Evolutionary conservation across 1,140 invertebrate genomes (phyloP), one percentile per base, ranked within the genome.

Genomic region (Drosophila suzukii): DNA sequence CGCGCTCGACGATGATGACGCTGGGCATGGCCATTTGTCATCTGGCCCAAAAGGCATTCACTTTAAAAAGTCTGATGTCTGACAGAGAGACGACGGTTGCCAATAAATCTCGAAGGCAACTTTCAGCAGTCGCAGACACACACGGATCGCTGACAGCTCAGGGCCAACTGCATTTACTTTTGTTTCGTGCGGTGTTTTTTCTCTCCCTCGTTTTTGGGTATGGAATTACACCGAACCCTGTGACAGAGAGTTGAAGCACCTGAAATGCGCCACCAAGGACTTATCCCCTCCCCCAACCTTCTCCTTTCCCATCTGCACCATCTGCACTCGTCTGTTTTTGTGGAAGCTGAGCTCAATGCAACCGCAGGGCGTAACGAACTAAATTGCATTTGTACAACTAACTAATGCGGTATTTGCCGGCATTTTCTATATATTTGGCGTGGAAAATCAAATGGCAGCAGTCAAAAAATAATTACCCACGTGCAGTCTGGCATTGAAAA

Each of bases 81-180:
- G 68, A 62, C 74, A 76, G 55, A 50, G 50, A 56, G 83, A 82
- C 78, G 75, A 72, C 75, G 83, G 51, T 75, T 83, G 84, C 76
- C 83, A 89, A 88, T 88, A 89, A 88, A 88, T 88, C 76, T 83
- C 67, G 71, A 66, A 76, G 83, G 75, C 65, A 86, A 86, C 84
- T 89, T 88, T 89, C 84, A 86, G 60, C 77, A 75, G 61, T 79
- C 71, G 75, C 65, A 55, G 59, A 72, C 67, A 66, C 62, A 68
- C 54, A 80, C 49, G 62, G 57, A 70, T 63, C 58, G 84, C 65
- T 84, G 83, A 88, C 83, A 89, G 80, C 80, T 88, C 84, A 88
- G 84, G 84, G 84, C 84, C 84, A 84, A 90, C 84, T 90, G 85
- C 84, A 90, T 89, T 89, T 89, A 89, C 84, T 89, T 81, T 84